Percentiles rank a stretch among this genome's conserved stretches.
Conservation (phyloP, 1,140 invertebrate species). For the Sycophaga agraensis region DNA sequence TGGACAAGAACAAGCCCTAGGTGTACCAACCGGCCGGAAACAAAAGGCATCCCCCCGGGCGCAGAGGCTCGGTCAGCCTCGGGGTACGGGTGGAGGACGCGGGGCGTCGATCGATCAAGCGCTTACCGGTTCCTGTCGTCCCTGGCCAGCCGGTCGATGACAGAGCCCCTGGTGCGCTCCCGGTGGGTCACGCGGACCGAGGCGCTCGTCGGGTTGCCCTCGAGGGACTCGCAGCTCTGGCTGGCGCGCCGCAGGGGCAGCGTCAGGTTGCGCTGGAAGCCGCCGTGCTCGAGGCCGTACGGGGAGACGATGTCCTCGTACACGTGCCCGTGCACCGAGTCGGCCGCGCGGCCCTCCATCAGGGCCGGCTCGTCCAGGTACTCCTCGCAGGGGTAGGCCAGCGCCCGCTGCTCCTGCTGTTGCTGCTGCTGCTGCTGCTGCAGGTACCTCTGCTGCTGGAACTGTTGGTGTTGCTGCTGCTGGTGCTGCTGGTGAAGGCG, state of each 20-base stretch:
- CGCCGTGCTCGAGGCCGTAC: neutral
- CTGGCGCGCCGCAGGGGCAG: conserved; percentile 38
- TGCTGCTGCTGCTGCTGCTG: neutral
- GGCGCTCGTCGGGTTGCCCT: conserved; percentile 32
- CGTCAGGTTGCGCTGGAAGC: conserved; percentile 43
- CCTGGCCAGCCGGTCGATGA: conserved; percentile 16
- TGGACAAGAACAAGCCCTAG: too few species aligned
- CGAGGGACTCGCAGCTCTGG: conserved; percentile 20
- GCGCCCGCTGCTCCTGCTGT: too few species aligned
- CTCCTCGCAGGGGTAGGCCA: too few species aligned
- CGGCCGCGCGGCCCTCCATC: too few species aligned
- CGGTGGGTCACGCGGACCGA: conserved; percentile 44
- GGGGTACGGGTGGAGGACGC: too few species aligned
- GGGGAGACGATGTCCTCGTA: conserved; percentile 49
- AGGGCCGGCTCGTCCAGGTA: too few species aligned
- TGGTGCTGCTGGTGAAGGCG: conserved; percentile 14
- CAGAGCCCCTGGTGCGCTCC: conserved; percentile 30
- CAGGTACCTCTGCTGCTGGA: neutral
- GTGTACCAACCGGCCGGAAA: too few species aligned
- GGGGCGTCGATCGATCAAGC: too few species aligned
- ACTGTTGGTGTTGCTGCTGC: neutral
- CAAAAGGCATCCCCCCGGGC: too few species aligned
- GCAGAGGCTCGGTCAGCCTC: too few species aligned
- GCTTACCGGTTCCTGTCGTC: conserved; percentile 13
- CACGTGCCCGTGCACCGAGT: conserved; percentile 39